Evolutionary conservation across 2,113 vertebrate genomes (phyloP), one percentile per base, ranked within the genome.

Genomic region (Dolichotis patagonum): DNA sequence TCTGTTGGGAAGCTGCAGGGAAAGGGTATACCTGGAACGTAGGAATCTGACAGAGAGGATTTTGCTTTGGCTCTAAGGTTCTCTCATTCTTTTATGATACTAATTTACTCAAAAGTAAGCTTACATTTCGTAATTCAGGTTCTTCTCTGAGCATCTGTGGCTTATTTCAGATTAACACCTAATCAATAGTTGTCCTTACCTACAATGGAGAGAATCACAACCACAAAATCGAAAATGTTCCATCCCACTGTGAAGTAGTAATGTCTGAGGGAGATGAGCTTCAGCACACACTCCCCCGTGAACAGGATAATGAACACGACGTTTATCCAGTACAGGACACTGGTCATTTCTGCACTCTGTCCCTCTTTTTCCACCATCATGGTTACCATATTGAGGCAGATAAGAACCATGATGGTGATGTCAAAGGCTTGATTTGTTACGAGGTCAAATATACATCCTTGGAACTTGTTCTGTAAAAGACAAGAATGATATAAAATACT

Each of bases 141-240:
- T 63, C 16, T 60, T 84, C 56, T 81, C 65, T 60, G 71, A 46
- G 24, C 11, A 56, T 28, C 8, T 7, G 30, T 83, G 24, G 24
- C 58, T 88, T 58, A 49, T 80, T 86, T 35, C 62, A 88, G 92
- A 84, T 77, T 73, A 91, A 97, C 91, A 96, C n/a, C 7, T 87
- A 30, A 92, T 83, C 41, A 96, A 14, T 65, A 95, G 88, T 38
- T 67, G 16, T 30, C 97, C 99, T 98, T 99, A 99, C 99, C 99
- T 93, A 99, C 98, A 98, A 99, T 99, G 89, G 99, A 99, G 91
- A 99, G 98, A 98, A 99, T 99, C 93, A 99, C 99, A 60, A 99
- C 99, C 91, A 99, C 99, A 98, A 99, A 99, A 98, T 99, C 99
- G 98, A 99, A 99, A 88, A 99, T 98, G 98, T 99, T 99, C 99